Percentiles rank a stretch among this genome's conserved stretches.
These are phyloP conservation scores for Temnothorax curvispinosus DNA, from an alignment of 1,140 invertebrate species.

Conservation along the genomic window DNA sequence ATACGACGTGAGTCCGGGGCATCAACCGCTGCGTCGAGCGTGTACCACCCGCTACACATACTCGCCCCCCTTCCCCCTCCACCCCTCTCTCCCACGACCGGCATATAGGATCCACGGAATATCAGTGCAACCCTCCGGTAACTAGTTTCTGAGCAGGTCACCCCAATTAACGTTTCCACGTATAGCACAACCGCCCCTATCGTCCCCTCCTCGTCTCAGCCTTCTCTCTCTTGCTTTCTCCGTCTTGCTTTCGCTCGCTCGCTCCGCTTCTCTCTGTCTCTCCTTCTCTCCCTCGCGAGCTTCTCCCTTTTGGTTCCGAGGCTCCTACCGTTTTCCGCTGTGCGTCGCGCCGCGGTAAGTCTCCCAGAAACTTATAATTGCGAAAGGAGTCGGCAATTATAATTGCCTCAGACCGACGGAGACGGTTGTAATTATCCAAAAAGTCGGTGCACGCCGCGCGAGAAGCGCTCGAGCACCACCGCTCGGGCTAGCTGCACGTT, in stretches of 20 bases:
- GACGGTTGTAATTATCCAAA: constrained; percentile 84
- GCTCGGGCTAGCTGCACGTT: constrained; percentile 7
- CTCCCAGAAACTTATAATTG: constrained; percentile 86
- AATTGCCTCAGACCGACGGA: constrained; percentile 82
- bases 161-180: constrained; percentile 86
- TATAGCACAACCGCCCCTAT: constrained; percentile 75
- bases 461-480: constrained; percentile 40
- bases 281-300: constrained; percentile 39
- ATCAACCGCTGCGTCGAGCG: constrained; percentile 51
- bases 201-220: constrained; percentile 48
- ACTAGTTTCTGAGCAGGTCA: constrained; percentile 86
- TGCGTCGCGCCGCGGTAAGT: constrained; percentile 75
- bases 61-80: neutral
- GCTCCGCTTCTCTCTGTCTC: constrained; percentile 10
- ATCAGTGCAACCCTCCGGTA: constrained; percentile 82
- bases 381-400: constrained; percentile 86
- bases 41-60: constrained; percentile 54
- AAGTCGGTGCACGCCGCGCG: constrained; percentile 74
- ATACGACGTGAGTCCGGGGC: constrained; percentile 57
- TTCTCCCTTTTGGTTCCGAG: constrained; percentile 58
- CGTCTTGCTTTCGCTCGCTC: neutral
- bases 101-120: constrained; percentile 76
- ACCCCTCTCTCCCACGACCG: constrained; percentile 26
- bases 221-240: neutral
- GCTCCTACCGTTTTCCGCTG: constrained; percentile 68